Conservation (phyloP, 2,888 invertebrate species). For the Drosophila atroscutellata region DNA sequence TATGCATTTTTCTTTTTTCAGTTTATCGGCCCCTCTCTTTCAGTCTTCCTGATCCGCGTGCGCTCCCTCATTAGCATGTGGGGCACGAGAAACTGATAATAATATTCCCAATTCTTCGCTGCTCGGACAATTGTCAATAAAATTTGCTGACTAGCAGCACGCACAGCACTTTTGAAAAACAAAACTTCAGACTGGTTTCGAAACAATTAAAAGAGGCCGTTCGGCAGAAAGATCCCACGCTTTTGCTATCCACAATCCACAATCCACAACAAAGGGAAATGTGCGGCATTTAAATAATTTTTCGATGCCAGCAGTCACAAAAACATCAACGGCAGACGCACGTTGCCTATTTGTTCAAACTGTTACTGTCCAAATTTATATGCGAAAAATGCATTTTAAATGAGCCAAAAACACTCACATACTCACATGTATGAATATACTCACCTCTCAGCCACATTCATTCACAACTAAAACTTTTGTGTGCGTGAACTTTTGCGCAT, state of each 20-base stretch:
- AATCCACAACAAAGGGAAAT: constrained; percentile 53
- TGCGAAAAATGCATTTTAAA: constrained; percentile 76
- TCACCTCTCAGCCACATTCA: constrained; percentile 39
- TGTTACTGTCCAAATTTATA: constrained; percentile 69
- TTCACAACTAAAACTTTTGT: constrained; percentile 41
- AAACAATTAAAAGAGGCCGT: constrained; percentile 60
- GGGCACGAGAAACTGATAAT: constrained; percentile 68
- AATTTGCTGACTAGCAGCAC: constrained; percentile 63
- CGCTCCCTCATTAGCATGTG: constrained; percentile 72
- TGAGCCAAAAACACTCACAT: constrained; percentile 34
- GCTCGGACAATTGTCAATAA: constrained; percentile 74
- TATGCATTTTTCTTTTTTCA: constrained; percentile 64
- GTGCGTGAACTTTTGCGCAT: constrained; percentile 62
- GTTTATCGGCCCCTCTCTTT: constrained; percentile 40
- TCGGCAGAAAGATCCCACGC: constrained; percentile 65
- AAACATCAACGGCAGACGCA: constrained; percentile 22
- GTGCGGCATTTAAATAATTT: constrained; percentile 71
- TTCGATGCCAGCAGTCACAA: constrained; percentile 65
- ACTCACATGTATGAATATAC: neutral
- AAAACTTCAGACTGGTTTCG: constrained; percentile 52
- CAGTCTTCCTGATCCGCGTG: neutral
- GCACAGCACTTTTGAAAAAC: constrained; percentile 58
- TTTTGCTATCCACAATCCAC: constrained; percentile 35
- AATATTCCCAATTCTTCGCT: constrained; percentile 41
- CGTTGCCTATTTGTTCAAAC: constrained; percentile 66